A percentile compares a stretch with the other conserved stretches of the same genome.
These are phyloP conservation scores for Ganaspis brasiliensis DNA, from an alignment of 2,888 invertebrate species.

Conservation along the genomic window DNA sequence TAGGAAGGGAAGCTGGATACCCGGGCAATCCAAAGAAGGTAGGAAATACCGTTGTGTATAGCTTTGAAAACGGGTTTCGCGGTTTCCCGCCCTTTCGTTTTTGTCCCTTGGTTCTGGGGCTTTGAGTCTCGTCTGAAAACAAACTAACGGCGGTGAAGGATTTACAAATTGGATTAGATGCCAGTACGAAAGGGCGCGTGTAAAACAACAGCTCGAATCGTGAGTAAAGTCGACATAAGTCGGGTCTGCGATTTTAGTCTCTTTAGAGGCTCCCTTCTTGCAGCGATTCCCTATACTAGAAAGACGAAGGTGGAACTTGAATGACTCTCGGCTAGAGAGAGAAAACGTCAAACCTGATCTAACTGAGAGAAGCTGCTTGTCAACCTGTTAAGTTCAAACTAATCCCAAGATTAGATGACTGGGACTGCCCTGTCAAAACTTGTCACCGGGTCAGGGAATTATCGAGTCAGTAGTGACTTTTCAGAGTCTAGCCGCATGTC, in stretches of 20 bases:
- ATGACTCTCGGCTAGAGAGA: conserved; percentile 6
- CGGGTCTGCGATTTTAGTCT: conserved; percentile 56
- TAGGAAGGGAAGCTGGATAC: not conserved
- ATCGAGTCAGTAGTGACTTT: conserved; percentile 53
- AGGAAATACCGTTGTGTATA: conserved; percentile 32
- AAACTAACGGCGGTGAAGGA: conserved; percentile 61
- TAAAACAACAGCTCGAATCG: conserved; percentile 69
- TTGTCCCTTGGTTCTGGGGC: conserved; percentile 50
- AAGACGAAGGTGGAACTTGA: conserved; percentile 48
- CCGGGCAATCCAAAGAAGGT: conserved; percentile 9
- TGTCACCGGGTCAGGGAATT: conserved; percentile 70
- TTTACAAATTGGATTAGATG: conserved; percentile 76
- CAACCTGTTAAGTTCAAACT: conserved; percentile 72
- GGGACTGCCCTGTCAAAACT: conserved; percentile 77
- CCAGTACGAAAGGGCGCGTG: conserved; percentile 64
- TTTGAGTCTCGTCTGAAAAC: conserved; percentile 55
- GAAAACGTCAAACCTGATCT: conserved; percentile 42
- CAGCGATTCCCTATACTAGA: conserved; percentile 16
- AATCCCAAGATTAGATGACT: conserved; percentile 74
- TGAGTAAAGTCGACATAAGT: conserved; percentile 61
- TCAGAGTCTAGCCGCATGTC: conserved; percentile 2
- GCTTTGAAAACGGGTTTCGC: conserved; percentile 41
- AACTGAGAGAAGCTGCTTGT: conserved; percentile 61
- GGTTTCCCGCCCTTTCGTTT: conserved; percentile 41
- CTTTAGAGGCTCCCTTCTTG: conserved; percentile 35